Conservation (phyloP, 2,888 invertebrate species). For the Micoletzkya japonica region DNA sequence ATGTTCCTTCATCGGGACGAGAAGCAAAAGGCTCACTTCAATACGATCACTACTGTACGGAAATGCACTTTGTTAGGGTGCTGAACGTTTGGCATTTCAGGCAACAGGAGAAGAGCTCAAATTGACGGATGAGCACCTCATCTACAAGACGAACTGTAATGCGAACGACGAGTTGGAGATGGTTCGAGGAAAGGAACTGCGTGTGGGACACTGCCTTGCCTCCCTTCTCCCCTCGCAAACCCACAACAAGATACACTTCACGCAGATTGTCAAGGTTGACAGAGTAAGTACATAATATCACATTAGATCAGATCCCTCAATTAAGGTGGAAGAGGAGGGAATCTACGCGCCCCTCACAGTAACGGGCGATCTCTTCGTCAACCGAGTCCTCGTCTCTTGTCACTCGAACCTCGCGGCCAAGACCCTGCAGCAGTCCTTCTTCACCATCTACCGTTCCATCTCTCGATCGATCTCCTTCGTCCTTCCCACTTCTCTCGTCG, state of each 20-base stretch:
- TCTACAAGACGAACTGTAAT: slow-evolving; percentile 51
- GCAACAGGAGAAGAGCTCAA: slow-evolving; percentile 38
- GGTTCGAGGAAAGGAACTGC: slow-evolving; percentile 40
- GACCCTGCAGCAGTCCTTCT: slow-evolving; percentile 62
- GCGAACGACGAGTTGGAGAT: slow-evolving; percentile 34
- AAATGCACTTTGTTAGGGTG: not conserved
- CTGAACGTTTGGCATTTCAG: slow-evolving; percentile 3
- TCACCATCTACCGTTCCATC: slow-evolving; percentile 41
- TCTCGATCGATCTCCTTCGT: slow-evolving; percentile 4
- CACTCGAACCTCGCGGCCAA: slow-evolving; percentile 53
- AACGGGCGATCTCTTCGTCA: slow-evolving; percentile 60
- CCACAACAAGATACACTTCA: not conserved
- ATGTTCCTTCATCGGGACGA: slow-evolving; percentile 59
- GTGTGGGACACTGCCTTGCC: not conserved
- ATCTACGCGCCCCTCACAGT: slow-evolving; percentile 60
- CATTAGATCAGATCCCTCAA: no score
- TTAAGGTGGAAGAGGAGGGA: slow-evolving; percentile 42
- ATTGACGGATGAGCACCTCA: slow-evolving; percentile 56
- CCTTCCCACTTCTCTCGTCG: slow-evolving; percentile 17
- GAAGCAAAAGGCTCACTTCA: slow-evolving; percentile 50
- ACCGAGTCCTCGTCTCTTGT: slow-evolving; percentile 58
- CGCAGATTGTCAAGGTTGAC: not conserved
- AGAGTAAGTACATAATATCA: not conserved
- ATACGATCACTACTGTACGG: slow-evolving; percentile 40
- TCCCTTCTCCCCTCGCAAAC: not conserved